Percentiles rank a stretch among this genome's conserved stretches.
These are phyloP conservation scores for Sacculina carcini DNA, from an alignment of 2,888 invertebrate species.

Conservation along the genomic window DNA sequence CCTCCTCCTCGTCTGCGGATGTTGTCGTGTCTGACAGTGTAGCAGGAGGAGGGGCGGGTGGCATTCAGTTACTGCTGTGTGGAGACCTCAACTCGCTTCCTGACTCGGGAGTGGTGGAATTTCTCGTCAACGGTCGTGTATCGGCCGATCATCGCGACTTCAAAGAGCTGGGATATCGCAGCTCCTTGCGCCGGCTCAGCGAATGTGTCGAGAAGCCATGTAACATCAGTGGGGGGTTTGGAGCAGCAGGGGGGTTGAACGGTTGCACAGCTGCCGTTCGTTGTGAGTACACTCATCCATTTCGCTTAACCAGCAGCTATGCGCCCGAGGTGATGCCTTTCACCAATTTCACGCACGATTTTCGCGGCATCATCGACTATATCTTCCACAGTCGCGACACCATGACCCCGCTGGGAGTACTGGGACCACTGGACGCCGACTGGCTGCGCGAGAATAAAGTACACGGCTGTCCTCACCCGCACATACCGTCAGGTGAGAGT, in stretches of 20 bases:
- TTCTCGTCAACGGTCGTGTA: constrained; percentile 67
- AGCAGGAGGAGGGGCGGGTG: constrained; percentile 20
- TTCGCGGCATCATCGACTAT: constrained; percentile 98
- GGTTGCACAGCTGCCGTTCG: no score
- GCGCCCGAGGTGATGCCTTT: constrained; percentile 87
- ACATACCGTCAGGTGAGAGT: constrained; percentile 66
- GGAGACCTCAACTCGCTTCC: constrained; percentile 97
- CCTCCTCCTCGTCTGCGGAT: constrained; percentile 34
- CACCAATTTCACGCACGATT: constrained; percentile 98
- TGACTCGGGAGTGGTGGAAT: constrained; percentile 92
- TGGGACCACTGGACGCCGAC: constrained; percentile 76
- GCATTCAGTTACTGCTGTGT: constrained; percentile 74
- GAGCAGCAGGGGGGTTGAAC: no score
- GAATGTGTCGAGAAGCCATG: constrained; percentile 11
- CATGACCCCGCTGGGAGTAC: constrained; percentile 75
- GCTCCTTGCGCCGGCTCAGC: constrained; percentile 64
- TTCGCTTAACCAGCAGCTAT: constrained; percentile 72
- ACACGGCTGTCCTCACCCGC: constrained; percentile 90
- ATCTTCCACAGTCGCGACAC: constrained; percentile 91
- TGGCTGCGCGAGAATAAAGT: constrained; percentile 91
- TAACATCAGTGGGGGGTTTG: no score
- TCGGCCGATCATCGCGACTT: constrained; percentile 81
- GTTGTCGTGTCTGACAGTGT: constrained; percentile 8
- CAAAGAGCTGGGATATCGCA: constrained; percentile 78
- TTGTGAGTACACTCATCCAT: constrained; percentile 8